Evolutionary conservation across 2,888 invertebrate species (phyloP), one percentile per base, ranked within the genome.

Genomic region (Synergus japonicus): DNA sequence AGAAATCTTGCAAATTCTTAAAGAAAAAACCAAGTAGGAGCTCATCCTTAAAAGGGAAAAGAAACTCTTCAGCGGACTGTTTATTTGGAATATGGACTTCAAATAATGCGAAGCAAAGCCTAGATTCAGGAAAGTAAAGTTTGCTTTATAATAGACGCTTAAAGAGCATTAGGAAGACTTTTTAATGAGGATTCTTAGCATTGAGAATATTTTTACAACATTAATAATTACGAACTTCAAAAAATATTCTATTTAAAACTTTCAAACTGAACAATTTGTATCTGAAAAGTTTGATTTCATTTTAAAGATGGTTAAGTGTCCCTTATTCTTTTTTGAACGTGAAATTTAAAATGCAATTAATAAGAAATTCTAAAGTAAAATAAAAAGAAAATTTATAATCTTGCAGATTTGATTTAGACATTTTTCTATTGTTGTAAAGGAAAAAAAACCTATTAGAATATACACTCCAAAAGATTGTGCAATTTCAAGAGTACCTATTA

Each of bases 401-500:
- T 65, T n/a, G 29, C n/a, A n/a, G 37, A 41, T 65, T 67, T 67
- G 12, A 12, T 22, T 49, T 69, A 29, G 22, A 49, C 37, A 43
- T 2, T n/a, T 18, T 66, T 41, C n/a, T 66, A 43, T 37, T 37
- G 37, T 49, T 49, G 9, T 69, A 69, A 15, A 69, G 15, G 49
- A 46, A 37, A n/a, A 22, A 13, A 69, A 29, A 29, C 15, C 22
- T 49, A 37, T 15, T n/a, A 67, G 22, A 46, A 54, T 54, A 54
- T n/a, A 67, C 15, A 29, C 22, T 29, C 22, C 13, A 69, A 37
- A 69, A 46, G 22, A 15, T 54, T 49, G 15, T 49, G 37, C 15
- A 49, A 49, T 49, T 69, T 69, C 29, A 29, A 69, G 49, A 69
- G 29, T 46, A 29, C 69, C 49, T 49, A 49, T 37, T 54, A 69